phyloP scores from a whole-genome alignment of 2,113 vertebrate genomes.

The Dicaeum eximium region DNA sequence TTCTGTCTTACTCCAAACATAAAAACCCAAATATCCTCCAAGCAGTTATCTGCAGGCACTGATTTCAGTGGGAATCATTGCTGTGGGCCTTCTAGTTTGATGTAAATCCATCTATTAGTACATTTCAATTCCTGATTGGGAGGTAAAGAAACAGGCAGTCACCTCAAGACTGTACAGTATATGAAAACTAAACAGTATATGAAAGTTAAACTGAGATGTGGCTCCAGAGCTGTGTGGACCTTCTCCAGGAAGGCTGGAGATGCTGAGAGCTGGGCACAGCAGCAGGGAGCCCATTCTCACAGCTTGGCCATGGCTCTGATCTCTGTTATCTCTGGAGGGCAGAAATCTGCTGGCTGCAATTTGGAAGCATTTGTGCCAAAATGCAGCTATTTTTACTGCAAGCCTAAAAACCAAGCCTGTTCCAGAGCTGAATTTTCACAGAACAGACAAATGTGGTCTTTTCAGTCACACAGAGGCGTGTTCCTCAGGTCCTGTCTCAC shows the following conservation, averaged over 20 bases:
- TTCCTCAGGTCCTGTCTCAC: neutral
- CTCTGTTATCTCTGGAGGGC: neutral
- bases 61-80: neutral
- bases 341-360: neutral
- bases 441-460: neutral
- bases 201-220: neutral
- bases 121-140: neutral
- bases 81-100: neutral
- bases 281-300: neutral
- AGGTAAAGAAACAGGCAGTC: neutral
- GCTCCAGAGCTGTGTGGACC: neutral
- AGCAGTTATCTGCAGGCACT: neutral
- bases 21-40: neutral
- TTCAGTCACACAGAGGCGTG: accelerated
- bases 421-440: neutral
- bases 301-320: neutral
- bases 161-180: neutral
- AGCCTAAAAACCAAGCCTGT: neutral
- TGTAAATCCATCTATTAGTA: neutral
- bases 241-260: neutral
- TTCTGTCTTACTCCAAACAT: neutral
- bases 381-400: neutral
- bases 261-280: neutral
- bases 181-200: neutral
- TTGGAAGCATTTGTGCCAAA: neutral